These are phyloP conservation scores for Ellobius talpinus DNA, from an alignment of 2,113 vertebrate genomes.

Conservation along the genomic window DNA sequence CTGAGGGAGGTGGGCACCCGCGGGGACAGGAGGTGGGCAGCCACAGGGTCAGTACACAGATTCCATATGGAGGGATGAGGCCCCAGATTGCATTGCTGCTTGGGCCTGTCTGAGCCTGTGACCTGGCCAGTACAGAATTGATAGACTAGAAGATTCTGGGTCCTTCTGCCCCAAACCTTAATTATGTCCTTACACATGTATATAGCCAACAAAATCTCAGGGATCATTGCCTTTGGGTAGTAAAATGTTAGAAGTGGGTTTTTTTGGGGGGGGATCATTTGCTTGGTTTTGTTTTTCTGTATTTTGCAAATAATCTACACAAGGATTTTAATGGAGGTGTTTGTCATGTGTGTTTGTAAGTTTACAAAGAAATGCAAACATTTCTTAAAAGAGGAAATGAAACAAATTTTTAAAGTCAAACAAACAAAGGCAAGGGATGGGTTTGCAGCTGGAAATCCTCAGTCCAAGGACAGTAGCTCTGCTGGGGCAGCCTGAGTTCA, in stretches of 20 bases:
- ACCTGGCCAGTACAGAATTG: neutral
- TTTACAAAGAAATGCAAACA: neutral
- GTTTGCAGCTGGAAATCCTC: neutral
- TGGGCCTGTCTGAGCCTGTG: slow-evolving; percentile 21
- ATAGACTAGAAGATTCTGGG: neutral
- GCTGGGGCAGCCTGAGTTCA: fast-evolving
- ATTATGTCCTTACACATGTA: neutral
- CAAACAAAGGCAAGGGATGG: neutral
- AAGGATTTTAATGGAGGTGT: neutral
- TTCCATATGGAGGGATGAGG: neutral
- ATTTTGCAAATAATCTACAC: slow-evolving; percentile 19
- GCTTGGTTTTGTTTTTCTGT: neutral
- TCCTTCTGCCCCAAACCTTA: neutral
- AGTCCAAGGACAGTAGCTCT: neutral
- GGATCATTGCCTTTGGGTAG: neutral
- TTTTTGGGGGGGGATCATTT: neutral
- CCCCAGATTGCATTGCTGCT: neutral
- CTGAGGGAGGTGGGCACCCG: neutral
- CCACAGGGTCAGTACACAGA: neutral
- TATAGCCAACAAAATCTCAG: neutral
- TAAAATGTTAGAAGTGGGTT: neutral
- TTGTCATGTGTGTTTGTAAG: neutral
- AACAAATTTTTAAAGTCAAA: neutral
- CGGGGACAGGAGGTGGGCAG: neutral
- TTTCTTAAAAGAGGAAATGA: neutral